phyloP scores from a whole-genome alignment of 2,113 vertebrate species.

The Petaurus breviceps region DNA sequence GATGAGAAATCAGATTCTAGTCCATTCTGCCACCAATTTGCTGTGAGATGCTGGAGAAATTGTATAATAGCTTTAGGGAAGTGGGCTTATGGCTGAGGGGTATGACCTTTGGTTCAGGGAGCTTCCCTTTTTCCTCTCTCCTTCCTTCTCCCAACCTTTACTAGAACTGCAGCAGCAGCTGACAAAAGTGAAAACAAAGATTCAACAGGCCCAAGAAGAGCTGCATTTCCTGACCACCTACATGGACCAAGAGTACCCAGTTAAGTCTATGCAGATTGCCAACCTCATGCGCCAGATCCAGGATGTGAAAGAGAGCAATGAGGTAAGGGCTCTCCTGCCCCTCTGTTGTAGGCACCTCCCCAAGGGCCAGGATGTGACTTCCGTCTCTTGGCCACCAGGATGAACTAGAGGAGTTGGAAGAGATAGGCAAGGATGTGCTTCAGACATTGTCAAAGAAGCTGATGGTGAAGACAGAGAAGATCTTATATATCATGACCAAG shows the following conservation, averaged over 20 bases:
- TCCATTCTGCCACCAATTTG: neutral
- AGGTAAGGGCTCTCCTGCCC: constrained; percentile 63
- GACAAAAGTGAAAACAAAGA: constrained; percentile 56
- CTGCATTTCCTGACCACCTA: constrained; percentile 64
- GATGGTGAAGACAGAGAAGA: neutral
- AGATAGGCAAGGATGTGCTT: constrained; percentile 47
- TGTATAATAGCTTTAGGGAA: neutral
- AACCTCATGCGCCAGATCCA: constrained; percentile 59
- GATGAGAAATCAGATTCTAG: neutral
- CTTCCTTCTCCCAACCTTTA: neutral
- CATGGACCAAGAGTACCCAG: constrained; percentile 41
- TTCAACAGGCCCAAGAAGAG: constrained; percentile 51
- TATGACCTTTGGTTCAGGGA: neutral
- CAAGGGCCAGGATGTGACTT: neutral
- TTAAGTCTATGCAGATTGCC: constrained; percentile 53
- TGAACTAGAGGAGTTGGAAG: constrained; percentile 59
- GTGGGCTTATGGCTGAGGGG: neutral
- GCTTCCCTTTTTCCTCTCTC: neutral
- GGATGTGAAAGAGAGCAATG: constrained; percentile 66
- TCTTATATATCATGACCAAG: constrained; percentile 48
- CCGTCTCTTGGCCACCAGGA: constrained; percentile 48
- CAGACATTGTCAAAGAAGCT: neutral
- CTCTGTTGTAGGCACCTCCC: rapidly evolving
- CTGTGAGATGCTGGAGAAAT: neutral
- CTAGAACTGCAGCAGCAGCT: constrained; percentile 74